phyloP scores from a whole-genome alignment of 2,888 invertebrate genomes.

The Aphidoletes aphidimyza region DNA sequence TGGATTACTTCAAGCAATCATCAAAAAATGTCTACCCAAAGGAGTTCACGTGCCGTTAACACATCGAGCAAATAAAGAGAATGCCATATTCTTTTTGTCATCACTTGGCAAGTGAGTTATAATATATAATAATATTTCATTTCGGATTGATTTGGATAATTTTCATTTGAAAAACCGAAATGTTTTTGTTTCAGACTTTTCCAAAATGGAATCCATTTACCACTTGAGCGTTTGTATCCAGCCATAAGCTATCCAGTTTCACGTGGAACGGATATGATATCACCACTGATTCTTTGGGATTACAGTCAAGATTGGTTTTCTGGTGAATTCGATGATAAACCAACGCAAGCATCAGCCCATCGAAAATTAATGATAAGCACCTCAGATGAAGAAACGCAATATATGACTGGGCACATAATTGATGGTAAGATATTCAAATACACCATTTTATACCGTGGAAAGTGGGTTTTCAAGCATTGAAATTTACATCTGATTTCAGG shows the following conservation, averaged over 20 bases:
- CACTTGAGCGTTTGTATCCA: slow-evolving; percentile 81
- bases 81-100: slow-evolving; percentile 64
- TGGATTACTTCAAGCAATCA: slow-evolving; percentile 74
- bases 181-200: slow-evolving; percentile 73
- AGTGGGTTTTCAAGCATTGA: neutral
- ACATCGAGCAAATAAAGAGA: slow-evolving; percentile 69
- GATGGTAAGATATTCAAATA: slow-evolving; percentile 73
- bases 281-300: slow-evolving; percentile 88
- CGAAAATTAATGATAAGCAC: slow-evolving; percentile 71
- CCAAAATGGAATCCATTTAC: slow-evolving; percentile 79
- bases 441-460: slow-evolving; percentile 5
- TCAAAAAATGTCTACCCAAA: slow-evolving; percentile 71
- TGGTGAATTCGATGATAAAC: slow-evolving; percentile 74
- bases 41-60: slow-evolving; percentile 72
- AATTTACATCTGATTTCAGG: slow-evolving; percentile 68
- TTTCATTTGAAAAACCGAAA: neutral
- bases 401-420: slow-evolving; percentile 82
- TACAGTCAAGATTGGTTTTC: slow-evolving; percentile 83
- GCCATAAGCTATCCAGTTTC: slow-evolving; percentile 83
- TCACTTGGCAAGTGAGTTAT: slow-evolving; percentile 68
- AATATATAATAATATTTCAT: neutral
- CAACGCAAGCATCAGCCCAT: slow-evolving; percentile 76
- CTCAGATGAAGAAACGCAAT: slow-evolving; percentile 75
- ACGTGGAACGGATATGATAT: slow-evolving; percentile 84
- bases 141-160: neutral